Evolutionary conservation across 2,888 invertebrate genomes (phyloP).

Genomic region (Pachymerium ferrugineum): DNA sequence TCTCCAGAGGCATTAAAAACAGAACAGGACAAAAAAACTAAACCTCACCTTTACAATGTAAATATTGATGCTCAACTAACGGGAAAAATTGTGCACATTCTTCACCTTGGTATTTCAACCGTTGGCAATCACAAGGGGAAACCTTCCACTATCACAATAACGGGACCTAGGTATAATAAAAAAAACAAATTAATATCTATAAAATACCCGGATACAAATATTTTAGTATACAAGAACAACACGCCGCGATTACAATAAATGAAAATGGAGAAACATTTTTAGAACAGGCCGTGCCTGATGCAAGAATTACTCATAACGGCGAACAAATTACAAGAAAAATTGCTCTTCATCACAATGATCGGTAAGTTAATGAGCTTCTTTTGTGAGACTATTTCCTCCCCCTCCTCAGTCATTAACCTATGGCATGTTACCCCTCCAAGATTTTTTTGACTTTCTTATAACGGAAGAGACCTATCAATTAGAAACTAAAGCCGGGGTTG

Average conservation of each 20-base stretch:
- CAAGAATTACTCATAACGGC: slow-evolving; percentile 51
- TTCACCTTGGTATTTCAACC: slow-evolving; percentile 48
- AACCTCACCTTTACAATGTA: slow-evolving; percentile 54
- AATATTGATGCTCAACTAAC: slow-evolving; percentile 55
- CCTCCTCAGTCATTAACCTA: not conserved
- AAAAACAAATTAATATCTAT: not conserved
- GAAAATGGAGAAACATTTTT: slow-evolving; percentile 40
- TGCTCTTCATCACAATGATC: slow-evolving; percentile 52
- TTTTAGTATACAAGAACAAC: slow-evolving; percentile 51
- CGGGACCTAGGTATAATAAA: slow-evolving; percentile 49
- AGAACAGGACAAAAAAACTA: slow-evolving; percentile 47
- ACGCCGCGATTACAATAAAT: slow-evolving; percentile 49
- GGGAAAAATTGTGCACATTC: slow-evolving; percentile 53
- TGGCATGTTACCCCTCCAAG: not conserved
- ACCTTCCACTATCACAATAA: slow-evolving; percentile 48
- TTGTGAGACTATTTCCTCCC: not conserved
- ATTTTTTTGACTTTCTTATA: no score
- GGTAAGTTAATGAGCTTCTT: slow-evolving; percentile 42
- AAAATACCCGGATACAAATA: not conserved
- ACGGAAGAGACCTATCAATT: not conserved
- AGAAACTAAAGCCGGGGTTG: not conserved
- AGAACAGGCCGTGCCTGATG: slow-evolving; percentile 33
- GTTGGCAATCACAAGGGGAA: slow-evolving; percentile 48
- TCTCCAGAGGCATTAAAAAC: not conserved
- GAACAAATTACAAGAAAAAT: slow-evolving; percentile 48